phyloP scores from a whole-genome alignment of 2,797 vertebrate genomes.

The Peromyscus attwateri region DNA sequence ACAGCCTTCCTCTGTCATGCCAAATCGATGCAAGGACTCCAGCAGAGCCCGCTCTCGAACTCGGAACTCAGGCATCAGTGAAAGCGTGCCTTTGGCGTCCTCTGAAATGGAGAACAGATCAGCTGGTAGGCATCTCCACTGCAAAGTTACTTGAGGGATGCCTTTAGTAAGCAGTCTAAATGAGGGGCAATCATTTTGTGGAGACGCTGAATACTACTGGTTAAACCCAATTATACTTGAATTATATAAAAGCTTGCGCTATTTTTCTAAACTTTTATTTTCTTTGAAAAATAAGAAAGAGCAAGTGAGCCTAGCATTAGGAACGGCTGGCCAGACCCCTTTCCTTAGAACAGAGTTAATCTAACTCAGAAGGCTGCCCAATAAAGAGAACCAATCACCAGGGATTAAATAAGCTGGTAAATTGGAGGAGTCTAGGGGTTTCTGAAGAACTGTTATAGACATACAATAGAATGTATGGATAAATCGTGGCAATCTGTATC shows the following conservation, averaged over 20 bases:
- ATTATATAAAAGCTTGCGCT: background rate
- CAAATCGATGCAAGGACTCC: constrained; percentile 95
- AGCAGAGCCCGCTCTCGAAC: constrained; percentile 94
- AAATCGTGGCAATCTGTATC: background rate
- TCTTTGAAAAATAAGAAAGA: background rate
- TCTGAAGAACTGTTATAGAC: constrained; percentile 33
- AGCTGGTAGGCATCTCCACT: background rate
- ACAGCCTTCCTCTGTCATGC: constrained; percentile 92
- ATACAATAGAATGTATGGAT: background rate
- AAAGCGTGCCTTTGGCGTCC: constrained; percentile 94
- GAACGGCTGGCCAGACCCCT: background rate
- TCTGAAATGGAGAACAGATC: constrained; percentile 85
- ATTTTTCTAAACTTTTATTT: background rate
- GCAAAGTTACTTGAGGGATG: background rate
- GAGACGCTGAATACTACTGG: background rate
- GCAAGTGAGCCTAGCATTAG: background rate
- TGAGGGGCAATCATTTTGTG: background rate
- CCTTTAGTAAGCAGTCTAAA: background rate
- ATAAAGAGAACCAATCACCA: background rate
- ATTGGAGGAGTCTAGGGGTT: background rate
- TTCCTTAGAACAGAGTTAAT: constrained; percentile 30
- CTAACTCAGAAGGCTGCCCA: constrained; percentile 12
- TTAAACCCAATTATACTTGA: background rate
- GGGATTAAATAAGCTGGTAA: background rate
- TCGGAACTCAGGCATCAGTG: constrained; percentile 94